Conservation (phyloP, 2,888 invertebrate species). For the Diploptera punctata region DNA sequence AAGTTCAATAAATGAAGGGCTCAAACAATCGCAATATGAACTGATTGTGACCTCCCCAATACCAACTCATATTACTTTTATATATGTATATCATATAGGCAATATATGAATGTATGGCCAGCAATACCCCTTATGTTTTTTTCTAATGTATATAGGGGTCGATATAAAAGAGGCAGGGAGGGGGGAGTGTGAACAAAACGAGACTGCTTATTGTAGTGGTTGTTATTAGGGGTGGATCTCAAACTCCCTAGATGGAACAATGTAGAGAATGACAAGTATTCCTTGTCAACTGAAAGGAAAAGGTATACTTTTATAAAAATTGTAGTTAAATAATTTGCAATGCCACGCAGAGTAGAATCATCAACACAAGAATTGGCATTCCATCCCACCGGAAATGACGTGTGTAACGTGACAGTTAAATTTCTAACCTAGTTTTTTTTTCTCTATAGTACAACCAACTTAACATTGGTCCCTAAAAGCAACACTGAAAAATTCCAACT, state of each 20-base stretch:
- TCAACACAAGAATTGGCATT: background rate
- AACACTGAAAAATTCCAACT: no score
- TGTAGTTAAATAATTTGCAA: conserved; percentile 18
- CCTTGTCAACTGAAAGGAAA: background rate
- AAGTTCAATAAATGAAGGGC: background rate
- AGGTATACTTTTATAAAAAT: conserved; percentile 10
- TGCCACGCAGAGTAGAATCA: background rate
- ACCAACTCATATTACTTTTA: conserved; percentile 5
- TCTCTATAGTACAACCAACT: no score
- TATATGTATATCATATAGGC: conserved; percentile 21
- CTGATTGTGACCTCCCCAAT: background rate
- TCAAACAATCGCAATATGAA: background rate
- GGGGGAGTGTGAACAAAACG: conserved; percentile 19
- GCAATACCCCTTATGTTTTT: background rate
- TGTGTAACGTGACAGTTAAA: background rate
- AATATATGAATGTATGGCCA: background rate
- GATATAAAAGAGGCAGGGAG: background rate
- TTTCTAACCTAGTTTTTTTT: no score
- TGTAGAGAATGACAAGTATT: conserved; percentile 2
- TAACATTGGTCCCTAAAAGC: no score
- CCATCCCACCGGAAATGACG: background rate
- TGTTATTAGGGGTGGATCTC: conserved; percentile 24
- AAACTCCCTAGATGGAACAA: background rate
- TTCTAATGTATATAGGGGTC: background rate
- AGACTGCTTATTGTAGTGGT: conserved; percentile 7